Evolutionary conservation across 2,113 vertebrate genomes (phyloP).

Genomic region (Phylloscopus trochiloides): DNA sequence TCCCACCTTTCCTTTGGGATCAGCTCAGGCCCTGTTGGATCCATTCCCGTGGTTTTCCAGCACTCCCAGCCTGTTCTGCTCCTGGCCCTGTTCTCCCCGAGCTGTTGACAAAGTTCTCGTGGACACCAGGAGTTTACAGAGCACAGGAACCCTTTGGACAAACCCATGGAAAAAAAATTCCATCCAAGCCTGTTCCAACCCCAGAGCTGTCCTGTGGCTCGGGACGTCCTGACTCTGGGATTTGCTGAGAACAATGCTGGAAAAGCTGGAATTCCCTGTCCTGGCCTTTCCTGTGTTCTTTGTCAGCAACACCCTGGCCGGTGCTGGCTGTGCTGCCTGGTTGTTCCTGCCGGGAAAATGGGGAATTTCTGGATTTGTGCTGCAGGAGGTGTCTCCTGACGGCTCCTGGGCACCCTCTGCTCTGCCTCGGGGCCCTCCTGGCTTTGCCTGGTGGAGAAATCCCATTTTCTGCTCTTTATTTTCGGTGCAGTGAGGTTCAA

Average conservation of each 20-base stretch:
- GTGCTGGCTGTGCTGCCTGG: background rate
- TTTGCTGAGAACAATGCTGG: background rate
- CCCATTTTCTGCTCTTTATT: background rate
- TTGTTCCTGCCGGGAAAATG: background rate
- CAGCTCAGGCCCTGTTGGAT: background rate
- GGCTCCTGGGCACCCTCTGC: background rate
- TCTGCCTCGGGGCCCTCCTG: background rate
- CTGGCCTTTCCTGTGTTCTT: background rate
- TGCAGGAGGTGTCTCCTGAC: background rate
- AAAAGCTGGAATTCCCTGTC: background rate
- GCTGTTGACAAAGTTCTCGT: background rate
- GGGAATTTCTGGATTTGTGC: background rate
- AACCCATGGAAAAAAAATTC: background rate
- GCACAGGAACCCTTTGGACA: background rate
- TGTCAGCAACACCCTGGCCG: background rate
- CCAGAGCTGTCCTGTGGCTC: background rate
- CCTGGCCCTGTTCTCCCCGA: background rate
- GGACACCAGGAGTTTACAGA: background rate
- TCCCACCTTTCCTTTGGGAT: background rate
- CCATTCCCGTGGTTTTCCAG: background rate
- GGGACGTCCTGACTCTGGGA: rapidly evolving
- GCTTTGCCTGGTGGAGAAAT: background rate
- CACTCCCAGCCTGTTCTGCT: background rate
- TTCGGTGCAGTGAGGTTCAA: background rate
- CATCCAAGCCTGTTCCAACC: background rate